Conservation (phyloP, 2,113 vertebrate genomes). For the Sarotherodon lohbergeri region DNA sequence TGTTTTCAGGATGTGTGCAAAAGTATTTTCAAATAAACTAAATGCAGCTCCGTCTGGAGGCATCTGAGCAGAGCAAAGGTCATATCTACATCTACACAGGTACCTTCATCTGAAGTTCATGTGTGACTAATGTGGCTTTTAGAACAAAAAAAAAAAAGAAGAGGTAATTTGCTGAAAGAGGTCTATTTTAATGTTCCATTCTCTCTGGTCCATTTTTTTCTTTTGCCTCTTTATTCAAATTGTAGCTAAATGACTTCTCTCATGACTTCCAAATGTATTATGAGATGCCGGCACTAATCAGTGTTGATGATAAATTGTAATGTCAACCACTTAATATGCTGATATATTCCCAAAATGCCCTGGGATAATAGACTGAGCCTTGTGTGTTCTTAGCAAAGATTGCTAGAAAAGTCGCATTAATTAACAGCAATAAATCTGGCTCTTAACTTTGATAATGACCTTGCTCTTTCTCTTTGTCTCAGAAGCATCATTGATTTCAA, state of each 20-base stretch:
- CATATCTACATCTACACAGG: neutral
- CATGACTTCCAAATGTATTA: slow-evolving; percentile 15
- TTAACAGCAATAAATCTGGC: slow-evolving; percentile 20
- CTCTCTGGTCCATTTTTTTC: neutral
- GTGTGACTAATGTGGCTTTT: neutral
- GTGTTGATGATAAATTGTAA: slow-evolving; percentile 32
- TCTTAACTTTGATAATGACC: slow-evolving; percentile 27
- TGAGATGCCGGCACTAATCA: slow-evolving; percentile 10
- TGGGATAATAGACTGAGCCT: neutral
- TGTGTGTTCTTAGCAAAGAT: slow-evolving; percentile 12
- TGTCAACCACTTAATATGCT: slow-evolving; percentile 28
- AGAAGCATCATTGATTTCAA: neutral
- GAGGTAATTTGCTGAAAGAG: neutral
- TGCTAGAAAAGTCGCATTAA: slow-evolving; percentile 30
- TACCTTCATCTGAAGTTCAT: neutral
- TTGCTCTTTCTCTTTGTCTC: slow-evolving; percentile 1
- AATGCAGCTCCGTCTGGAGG: neutral
- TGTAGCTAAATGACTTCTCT: slow-evolving; percentile 9
- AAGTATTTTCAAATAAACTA: neutral
- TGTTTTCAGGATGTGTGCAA: neutral
- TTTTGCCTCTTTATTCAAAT: slow-evolving; percentile 5
- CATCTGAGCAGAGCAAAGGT: neutral
- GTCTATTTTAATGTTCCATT: neutral
- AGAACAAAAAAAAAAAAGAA: neutral
- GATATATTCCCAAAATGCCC: slow-evolving; percentile 13